phyloP scores from a whole-genome alignment of 2,113 vertebrate species.

The Martes martes region DNA sequence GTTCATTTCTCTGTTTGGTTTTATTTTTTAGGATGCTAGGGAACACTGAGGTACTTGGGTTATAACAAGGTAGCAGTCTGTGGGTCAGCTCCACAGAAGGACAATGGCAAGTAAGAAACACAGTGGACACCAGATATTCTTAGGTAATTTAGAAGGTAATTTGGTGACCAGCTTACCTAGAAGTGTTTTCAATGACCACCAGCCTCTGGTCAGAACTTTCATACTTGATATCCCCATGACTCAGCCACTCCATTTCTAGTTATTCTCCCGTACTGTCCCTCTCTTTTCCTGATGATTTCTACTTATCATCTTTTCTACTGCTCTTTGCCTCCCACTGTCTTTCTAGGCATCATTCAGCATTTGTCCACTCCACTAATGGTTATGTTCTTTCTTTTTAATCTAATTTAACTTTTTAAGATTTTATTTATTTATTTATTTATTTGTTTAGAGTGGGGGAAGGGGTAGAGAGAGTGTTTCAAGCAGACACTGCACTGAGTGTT shows the following conservation, averaged over 20 bases:
- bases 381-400: background rate
- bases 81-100: background rate
- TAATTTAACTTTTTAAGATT: background rate
- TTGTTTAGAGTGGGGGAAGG: background rate
- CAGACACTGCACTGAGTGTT: background rate
- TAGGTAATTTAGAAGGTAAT: background rate
- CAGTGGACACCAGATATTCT: too few species aligned
- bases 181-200: background rate
- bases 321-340: background rate
- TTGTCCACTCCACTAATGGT: background rate
- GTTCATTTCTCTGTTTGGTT: background rate
- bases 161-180: background rate
- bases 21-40: background rate
- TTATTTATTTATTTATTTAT: background rate
- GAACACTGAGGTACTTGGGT: background rate
- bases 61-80: background rate
- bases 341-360: background rate
- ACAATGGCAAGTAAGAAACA: background rate
- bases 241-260: background rate
- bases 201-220: background rate
- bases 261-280: rapidly evolving
- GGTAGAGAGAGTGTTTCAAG: background rate
- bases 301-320: background rate
- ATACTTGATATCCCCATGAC: background rate
- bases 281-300: background rate